These are phyloP conservation scores for Arctopsyche grandis DNA, from an alignment of 1,140 invertebrate genomes.

Conservation along the genomic window DNA sequence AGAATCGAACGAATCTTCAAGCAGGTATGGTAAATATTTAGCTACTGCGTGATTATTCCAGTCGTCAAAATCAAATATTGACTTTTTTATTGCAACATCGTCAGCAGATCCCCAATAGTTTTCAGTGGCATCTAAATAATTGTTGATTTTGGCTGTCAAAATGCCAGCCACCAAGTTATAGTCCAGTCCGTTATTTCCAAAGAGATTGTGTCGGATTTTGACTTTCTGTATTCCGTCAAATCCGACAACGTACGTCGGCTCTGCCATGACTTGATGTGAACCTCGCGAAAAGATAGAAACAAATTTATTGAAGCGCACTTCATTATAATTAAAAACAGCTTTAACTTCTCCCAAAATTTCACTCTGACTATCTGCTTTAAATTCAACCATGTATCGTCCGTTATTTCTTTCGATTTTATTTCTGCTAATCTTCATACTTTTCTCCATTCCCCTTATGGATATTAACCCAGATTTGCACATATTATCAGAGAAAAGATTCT, in stretches of 20 bases:
- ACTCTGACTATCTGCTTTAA: conserved; percentile 90
- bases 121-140: conserved; percentile 86
- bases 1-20: conserved; percentile 78
- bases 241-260: conserved; percentile 86
- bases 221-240: conserved; percentile 96
- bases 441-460: conserved; percentile 95
- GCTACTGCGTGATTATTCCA: conserved; percentile 98
- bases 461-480: conserved; percentile 84
- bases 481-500: conserved; percentile 89
- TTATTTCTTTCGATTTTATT: conserved; percentile 84
- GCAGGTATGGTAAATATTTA: conserved; percentile 87
- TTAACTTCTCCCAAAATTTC: conserved; percentile 88
- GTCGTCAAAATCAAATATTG: conserved; percentile 99
- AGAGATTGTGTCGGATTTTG: conserved; percentile 88
- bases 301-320: conserved; percentile 79
- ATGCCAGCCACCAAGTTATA: conserved; percentile 95
- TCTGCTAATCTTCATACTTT: conserved; percentile 85
- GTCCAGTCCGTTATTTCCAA: conserved; percentile 87
- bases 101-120: conserved; percentile 96
- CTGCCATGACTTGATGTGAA: conserved; percentile 66
- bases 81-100: conserved; percentile 76
- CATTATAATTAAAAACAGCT: conserved; percentile 83
- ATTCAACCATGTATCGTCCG: conserved; percentile 88
- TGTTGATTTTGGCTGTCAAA: conserved; percentile 86
- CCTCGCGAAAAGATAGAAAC: conserved; percentile 56